These are phyloP conservation scores for Euleptes europaea DNA, from an alignment of 2,113 vertebrate genomes.

Conservation along the genomic window DNA sequence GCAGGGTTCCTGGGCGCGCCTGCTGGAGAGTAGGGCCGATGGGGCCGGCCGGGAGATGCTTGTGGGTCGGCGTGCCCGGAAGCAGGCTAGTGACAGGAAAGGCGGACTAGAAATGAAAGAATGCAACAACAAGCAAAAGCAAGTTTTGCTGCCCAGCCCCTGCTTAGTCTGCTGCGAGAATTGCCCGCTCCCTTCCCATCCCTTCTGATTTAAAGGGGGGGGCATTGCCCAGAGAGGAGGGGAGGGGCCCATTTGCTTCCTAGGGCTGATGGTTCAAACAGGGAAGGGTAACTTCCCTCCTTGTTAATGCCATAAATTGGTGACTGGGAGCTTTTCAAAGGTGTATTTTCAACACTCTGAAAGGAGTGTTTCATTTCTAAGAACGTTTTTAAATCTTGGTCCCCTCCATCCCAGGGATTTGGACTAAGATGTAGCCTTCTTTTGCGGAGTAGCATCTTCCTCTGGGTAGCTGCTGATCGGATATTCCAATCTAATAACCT, in stretches of 20 bases:
- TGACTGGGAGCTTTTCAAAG: not conserved
- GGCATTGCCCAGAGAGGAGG: not conserved
- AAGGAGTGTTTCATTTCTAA: not conserved
- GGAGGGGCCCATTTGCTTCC: not conserved
- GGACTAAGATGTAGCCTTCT: not conserved
- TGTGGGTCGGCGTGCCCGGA: not conserved
- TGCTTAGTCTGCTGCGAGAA: not conserved
- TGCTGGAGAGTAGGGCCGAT: no score
- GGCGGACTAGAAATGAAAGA: no score
- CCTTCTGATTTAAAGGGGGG: not conserved
- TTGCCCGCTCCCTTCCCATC: not conserved
- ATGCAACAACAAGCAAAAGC: no score
- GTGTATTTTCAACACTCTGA: not conserved
- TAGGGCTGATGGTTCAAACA: not conserved
- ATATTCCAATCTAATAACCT: not conserved
- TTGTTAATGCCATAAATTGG: no score
- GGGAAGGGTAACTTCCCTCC: not conserved
- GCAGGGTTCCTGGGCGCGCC: not conserved
- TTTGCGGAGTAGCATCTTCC: not conserved
- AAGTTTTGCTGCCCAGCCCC: not conserved
- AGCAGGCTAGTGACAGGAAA: no score
- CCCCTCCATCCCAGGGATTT: not conserved
- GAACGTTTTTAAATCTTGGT: no score
- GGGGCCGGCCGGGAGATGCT: no score
- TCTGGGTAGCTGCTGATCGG: not conserved